Conservation (phyloP, 2,113 vertebrate genomes). For the Ailurus styani region DNA sequence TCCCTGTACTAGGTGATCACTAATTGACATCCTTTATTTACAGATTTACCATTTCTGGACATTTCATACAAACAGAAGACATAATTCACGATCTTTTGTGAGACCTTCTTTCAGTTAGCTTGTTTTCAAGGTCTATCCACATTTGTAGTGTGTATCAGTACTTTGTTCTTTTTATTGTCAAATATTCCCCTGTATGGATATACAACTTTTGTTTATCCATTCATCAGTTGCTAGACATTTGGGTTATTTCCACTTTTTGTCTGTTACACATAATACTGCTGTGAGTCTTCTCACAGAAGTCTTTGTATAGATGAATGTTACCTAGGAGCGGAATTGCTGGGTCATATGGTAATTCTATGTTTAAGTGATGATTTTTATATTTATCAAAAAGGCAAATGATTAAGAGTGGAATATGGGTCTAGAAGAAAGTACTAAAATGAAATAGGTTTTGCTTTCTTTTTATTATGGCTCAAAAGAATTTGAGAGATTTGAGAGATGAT, state of each 20-base stretch:
- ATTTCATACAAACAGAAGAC: neutral
- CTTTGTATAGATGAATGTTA: neutral
- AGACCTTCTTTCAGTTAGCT: neutral
- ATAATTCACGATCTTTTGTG: neutral
- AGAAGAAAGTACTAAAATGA: neutral
- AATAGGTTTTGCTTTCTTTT: neutral
- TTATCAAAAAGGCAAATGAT: conserved; percentile 21
- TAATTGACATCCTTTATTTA: neutral
- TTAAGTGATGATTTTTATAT: conserved; percentile 16
- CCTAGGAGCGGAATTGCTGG: neutral
- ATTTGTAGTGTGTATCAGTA: neutral
- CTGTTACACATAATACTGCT: neutral
- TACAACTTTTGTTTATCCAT: neutral
- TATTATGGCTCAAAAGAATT: neutral
- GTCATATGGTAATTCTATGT: neutral
- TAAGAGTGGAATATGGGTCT: neutral
- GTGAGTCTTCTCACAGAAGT: neutral
- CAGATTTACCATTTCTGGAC: neutral
- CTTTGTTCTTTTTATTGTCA: neutral
- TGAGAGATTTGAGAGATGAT: neutral
- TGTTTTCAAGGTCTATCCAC: neutral
- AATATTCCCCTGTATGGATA: neutral
- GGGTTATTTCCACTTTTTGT: neutral
- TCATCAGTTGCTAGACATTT: neutral
- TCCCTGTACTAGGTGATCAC: neutral